Percentiles rank a stretch among this genome's conserved stretches.
Conservation (phyloP, 2,888 invertebrate genomes). For the Leptothorax acervorum region DNA sequence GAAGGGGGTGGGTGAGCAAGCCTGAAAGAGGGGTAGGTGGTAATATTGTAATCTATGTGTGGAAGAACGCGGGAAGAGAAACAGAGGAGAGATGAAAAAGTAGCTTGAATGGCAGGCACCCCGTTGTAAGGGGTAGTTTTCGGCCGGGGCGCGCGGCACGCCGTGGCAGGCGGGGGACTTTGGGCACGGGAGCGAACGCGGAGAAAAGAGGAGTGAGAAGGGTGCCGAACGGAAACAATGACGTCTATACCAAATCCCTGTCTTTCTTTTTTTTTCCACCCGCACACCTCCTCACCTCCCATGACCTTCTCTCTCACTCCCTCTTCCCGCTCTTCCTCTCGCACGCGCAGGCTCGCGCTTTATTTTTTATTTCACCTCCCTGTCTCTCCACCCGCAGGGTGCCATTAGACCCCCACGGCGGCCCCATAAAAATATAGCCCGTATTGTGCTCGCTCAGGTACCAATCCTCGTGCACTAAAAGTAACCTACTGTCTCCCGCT, state of each 20-base stretch:
- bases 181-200: constrained; percentile 59
- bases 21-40: constrained; percentile 73
- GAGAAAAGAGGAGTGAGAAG: constrained; percentile 67
- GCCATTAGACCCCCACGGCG: constrained; percentile 82
- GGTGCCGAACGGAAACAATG: constrained; percentile 82
- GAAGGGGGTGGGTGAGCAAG: constrained; percentile 58
- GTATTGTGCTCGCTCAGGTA: constrained; percentile 78
- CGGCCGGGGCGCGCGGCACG: constrained; percentile 65
- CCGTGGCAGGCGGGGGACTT: constrained; percentile 65
- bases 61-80: constrained; percentile 83
- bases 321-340: not conserved
- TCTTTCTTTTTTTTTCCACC: constrained; percentile 72
- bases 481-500: constrained; percentile 66
- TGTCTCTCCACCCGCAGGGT: constrained; percentile 76
- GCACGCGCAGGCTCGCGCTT: not conserved
- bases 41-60: constrained; percentile 86
- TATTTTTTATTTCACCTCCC: constrained; percentile 53
- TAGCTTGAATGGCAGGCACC: constrained; percentile 81
- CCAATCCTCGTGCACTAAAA: constrained; percentile 72
- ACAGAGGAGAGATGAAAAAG: constrained; percentile 83
- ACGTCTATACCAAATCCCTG: constrained; percentile 83
- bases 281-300: constrained; percentile 37
- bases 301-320: constrained; percentile 7
- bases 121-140: constrained; percentile 81
- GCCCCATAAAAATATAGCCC: constrained; percentile 82